These are phyloP conservation scores for Plebejus melissa DNA, from an alignment of 2,888 invertebrate species.

Conservation along the genomic window DNA sequence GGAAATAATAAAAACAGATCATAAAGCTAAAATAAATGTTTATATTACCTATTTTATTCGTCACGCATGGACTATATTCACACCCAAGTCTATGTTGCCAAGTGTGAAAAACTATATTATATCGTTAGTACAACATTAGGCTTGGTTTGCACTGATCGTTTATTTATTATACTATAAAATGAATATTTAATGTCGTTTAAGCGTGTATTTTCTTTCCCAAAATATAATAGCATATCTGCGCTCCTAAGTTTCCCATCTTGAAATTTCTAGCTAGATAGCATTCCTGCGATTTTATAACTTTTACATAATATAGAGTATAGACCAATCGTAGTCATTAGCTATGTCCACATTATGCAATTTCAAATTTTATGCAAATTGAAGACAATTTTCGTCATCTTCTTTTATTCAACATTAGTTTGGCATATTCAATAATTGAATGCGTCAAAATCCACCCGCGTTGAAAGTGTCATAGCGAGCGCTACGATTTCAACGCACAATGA, in stretches of 20 bases:
- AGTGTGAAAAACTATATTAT: slow-evolving; percentile 14
- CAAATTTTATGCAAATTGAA: no score
- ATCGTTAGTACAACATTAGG: not conserved
- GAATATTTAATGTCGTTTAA: not conserved
- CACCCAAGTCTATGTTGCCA: slow-evolving; percentile 7
- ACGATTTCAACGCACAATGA: no score
- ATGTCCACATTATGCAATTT: no score
- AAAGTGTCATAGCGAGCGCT: no score
- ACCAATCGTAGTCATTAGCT: no score
- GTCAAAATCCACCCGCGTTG: no score
- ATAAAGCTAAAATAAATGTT: not conserved
- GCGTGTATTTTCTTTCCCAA: not conserved
- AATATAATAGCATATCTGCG: not conserved
- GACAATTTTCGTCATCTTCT: no score
- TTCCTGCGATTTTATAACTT: not conserved
- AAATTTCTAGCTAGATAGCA: not conserved
- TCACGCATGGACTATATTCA: slow-evolving; percentile 9
- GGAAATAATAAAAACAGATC: not conserved
- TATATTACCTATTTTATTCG: slow-evolving; percentile 7
- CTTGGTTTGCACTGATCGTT: not conserved
- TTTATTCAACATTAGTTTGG: no score
- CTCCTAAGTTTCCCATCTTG: no score
- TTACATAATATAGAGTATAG: not conserved
- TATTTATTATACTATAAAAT: not conserved
- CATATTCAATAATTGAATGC: no score